phyloP scores from a whole-genome alignment of 2,888 invertebrate species.

The Myopa tessellatipennis region DNA sequence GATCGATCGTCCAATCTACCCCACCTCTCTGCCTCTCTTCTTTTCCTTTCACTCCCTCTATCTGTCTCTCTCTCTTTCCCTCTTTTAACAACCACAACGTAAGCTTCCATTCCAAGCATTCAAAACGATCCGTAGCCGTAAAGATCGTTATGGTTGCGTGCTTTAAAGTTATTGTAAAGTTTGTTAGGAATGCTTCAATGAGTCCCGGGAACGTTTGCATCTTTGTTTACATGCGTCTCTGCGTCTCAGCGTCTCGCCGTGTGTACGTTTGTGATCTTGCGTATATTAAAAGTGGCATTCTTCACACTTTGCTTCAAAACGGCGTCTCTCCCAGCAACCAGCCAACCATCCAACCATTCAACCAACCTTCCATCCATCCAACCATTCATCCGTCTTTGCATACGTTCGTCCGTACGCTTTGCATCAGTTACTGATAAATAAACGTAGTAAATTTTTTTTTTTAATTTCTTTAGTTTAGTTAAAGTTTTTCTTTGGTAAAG shows the following conservation, averaged over 20 bases:
- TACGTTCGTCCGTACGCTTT: background rate
- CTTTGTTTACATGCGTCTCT: background rate
- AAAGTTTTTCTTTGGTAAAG: slow-evolving; percentile 2
- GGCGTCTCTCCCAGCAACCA: background rate
- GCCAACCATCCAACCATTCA: background rate
- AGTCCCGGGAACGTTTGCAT: background rate
- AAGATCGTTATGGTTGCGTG: slow-evolving; percentile 26
- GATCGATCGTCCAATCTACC: background rate
- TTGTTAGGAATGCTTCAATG: slow-evolving; percentile 30
- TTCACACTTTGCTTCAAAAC: slow-evolving; percentile 3
- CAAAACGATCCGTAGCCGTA: background rate
- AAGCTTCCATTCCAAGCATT: background rate
- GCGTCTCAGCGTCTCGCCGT: no score
- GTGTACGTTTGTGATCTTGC: background rate
- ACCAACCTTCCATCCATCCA: background rate
- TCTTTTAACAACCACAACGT: background rate
- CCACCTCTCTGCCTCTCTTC: background rate
- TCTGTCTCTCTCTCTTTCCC: background rate
- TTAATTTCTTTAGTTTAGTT: background rate
- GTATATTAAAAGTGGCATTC: slow-evolving; percentile 7
- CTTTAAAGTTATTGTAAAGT: slow-evolving; percentile 31
- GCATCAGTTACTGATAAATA: slow-evolving; percentile 26
- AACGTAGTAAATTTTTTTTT: slow-evolving; percentile 11
- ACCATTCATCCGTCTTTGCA: background rate
- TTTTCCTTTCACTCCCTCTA: background rate